Percentiles rank a stretch among this genome's conserved stretches.
Conservation (phyloP, 2,888 invertebrate genomes). For the Lasioglossum lativentre region DNA sequence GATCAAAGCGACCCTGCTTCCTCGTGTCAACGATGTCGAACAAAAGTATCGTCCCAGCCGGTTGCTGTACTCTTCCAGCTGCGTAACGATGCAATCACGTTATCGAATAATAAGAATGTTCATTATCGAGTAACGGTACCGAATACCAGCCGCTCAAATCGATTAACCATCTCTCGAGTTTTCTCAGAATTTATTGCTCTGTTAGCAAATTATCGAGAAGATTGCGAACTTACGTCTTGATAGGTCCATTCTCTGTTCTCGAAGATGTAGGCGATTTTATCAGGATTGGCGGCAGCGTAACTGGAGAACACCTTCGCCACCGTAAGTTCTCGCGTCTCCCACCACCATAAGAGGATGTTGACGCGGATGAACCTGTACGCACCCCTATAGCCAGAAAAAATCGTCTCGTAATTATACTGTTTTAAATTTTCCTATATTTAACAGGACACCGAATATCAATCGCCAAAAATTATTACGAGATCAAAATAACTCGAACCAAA, state of each 20-base stretch:
- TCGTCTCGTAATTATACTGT: neutral
- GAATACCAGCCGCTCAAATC: neutral
- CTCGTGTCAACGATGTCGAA: constrained; percentile 85
- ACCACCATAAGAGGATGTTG: constrained; percentile 80
- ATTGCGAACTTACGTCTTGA: constrained; percentile 87
- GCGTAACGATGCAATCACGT: neutral
- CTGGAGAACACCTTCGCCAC: constrained; percentile 92
- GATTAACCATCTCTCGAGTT: neutral
- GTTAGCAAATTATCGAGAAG: neutral
- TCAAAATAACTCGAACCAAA: too few relatives aligned
- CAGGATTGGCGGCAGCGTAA: constrained; percentile 90
- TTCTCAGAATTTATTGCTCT: neutral
- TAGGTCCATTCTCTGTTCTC: constrained; percentile 95
- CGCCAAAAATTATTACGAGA: too few relatives aligned
- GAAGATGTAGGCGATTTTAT: constrained; percentile 93
- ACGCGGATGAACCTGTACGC: constrained; percentile 79
- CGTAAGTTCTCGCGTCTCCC: constrained; percentile 84
- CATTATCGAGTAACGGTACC: neutral
- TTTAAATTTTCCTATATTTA: neutral
- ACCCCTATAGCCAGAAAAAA: constrained; percentile 71
- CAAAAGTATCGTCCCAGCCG: constrained; percentile 88
- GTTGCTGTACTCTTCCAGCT: constrained; percentile 89
- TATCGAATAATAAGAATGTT: neutral
- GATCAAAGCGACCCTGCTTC: constrained; percentile 94
- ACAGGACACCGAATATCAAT: neutral